These are phyloP conservation scores for Sturnira hondurensis DNA, from an alignment of 2,113 vertebrate genomes.

Conservation along the genomic window DNA sequence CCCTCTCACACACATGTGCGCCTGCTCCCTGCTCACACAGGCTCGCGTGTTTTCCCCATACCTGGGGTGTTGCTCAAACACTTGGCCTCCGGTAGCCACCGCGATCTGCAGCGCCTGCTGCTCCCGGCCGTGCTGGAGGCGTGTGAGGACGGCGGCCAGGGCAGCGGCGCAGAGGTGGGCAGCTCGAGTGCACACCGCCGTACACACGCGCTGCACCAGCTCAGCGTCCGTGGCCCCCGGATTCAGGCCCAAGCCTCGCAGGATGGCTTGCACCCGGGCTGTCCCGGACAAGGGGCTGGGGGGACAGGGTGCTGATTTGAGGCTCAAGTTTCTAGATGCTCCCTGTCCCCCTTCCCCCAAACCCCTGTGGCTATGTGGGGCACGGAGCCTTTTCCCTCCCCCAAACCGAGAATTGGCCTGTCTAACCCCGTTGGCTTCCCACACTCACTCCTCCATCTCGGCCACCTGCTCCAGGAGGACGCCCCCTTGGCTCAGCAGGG, in stretches of 20 bases:
- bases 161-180: constrained; percentile 83
- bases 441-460: constrained; percentile 83
- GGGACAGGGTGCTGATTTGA: neutral
- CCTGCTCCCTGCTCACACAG: neutral
- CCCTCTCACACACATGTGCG: neutral
- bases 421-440: neutral
- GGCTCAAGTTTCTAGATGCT: neutral
- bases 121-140: constrained; percentile 78
- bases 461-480: constrained; percentile 82
- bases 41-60: constrained; percentile 40
- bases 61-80: constrained; percentile 81
- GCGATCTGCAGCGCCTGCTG: constrained; percentile 68
- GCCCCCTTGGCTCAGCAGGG: constrained; percentile 60
- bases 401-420: neutral
- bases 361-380: fast-evolving
- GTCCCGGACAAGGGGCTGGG: constrained; percentile 43
- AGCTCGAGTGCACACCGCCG: constrained; percentile 77
- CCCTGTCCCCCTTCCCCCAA: neutral
- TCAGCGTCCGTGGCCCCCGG: constrained; percentile 68
- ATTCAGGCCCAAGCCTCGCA: constrained; percentile 80
- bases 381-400: neutral
- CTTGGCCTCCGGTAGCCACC: constrained; percentile 84
- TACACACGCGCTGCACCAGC: constrained; percentile 81
- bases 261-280: constrained; percentile 30
- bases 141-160: constrained; percentile 83